These are phyloP conservation scores for Seira musarum DNA, from an alignment of 2,888 invertebrate species.

Conservation along the genomic window DNA sequence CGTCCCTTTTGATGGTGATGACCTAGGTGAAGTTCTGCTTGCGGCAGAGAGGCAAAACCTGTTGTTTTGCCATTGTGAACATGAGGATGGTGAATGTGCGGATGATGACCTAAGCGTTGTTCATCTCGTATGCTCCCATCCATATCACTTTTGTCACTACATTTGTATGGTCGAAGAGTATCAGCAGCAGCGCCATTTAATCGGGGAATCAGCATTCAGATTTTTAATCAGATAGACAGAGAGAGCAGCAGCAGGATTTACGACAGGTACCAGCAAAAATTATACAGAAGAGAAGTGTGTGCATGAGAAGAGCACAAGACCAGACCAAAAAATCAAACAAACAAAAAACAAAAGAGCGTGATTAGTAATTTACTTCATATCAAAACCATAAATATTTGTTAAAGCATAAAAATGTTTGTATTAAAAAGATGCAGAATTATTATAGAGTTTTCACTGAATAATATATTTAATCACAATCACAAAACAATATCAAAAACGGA, in stretches of 20 bases:
- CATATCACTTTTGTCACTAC: constrained; percentile 70
- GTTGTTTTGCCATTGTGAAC: constrained; percentile 66
- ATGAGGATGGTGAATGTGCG: constrained; percentile 60
- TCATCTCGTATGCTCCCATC: constrained; percentile 68
- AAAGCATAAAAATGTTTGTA: too few relatives aligned
- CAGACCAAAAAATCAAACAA: constrained; percentile 59
- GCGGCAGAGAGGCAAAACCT: constrained; percentile 69
- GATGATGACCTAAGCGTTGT: constrained; percentile 54
- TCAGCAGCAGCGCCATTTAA: constrained; percentile 3
- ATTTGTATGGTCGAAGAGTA: constrained; percentile 12
- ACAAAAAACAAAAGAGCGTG: constrained; percentile 56
- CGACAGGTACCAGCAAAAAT: constrained; percentile 41
- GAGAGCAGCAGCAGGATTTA: constrained; percentile 37
- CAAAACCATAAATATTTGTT: background rate
- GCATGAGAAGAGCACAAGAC: constrained; percentile 54
- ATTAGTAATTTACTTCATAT: constrained; percentile 32
- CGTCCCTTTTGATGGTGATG: constrained; percentile 61
- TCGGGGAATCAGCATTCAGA: constrained; percentile 17
- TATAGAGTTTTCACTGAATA: too few relatives aligned
- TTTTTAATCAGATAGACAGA: constrained; percentile 28
- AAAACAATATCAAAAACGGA: constrained; percentile 8
- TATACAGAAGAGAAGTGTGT: constrained; percentile 51
- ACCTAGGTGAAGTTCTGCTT: constrained; percentile 67
- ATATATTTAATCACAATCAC: constrained; percentile 12
- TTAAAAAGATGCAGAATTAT: too few relatives aligned